Percentiles rank a stretch among this genome's conserved stretches.
Conservation (phyloP, 2,888 invertebrate species). For the Lutraria lutraria region DNA sequence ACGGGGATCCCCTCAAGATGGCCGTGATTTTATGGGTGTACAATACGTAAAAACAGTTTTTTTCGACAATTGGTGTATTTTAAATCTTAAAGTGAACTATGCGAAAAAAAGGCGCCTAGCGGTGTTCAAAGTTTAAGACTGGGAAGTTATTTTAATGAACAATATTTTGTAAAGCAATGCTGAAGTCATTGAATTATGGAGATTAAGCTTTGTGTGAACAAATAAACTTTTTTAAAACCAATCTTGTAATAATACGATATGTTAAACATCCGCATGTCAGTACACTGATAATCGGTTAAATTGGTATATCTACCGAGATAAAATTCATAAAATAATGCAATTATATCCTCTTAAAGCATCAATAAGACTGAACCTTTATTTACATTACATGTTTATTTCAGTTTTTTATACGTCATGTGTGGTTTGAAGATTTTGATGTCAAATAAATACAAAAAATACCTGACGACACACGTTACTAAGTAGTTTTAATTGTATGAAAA, state of each 20-base stretch:
- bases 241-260: neutral
- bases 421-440: neutral
- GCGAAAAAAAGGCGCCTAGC: too few species aligned
- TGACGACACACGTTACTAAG: neutral
- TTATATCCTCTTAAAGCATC: neutral
- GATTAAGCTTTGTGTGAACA: neutral
- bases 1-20: too few species aligned
- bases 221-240: neutral
- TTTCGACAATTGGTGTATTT: too few species aligned
- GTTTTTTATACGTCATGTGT: neutral
- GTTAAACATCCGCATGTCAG: neutral
- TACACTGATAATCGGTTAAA: neutral
- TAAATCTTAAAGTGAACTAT: too few species aligned
- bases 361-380: neutral
- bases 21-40: too few species aligned
- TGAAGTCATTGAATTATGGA: too few species aligned
- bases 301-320: neutral
- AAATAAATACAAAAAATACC: neutral
- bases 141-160: too few species aligned
- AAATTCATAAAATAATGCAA: neutral
- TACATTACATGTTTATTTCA: constrained; percentile 11
- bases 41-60: too few species aligned
- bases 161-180: too few species aligned
- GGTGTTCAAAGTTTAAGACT: too few species aligned
- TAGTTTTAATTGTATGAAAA: neutral